A percentile compares a stretch with the other conserved stretches of the same genome.
Evolutionary conservation across 2,888 invertebrate genomes (phyloP).

Genomic region (Apoderus coryli): DNA sequence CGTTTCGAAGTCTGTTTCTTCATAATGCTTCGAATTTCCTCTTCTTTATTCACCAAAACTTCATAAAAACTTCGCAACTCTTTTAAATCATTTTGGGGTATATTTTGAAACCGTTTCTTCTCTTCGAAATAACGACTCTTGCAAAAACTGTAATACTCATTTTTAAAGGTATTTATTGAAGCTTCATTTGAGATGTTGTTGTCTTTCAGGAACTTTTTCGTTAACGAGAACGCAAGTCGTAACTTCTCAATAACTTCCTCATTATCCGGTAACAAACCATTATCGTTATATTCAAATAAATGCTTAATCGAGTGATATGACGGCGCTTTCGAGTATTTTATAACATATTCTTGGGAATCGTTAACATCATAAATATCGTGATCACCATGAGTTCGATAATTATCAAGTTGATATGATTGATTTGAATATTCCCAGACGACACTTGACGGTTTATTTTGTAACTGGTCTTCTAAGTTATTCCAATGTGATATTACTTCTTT

Average conservation of each 20-base stretch:
- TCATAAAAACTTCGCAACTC: conserved; percentile 16
- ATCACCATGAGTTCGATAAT: conserved; percentile 10
- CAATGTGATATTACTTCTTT: background rate
- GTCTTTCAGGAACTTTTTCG: conserved; percentile 15
- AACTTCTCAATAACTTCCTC: conserved; percentile 19
- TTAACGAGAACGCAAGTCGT: conserved; percentile 13
- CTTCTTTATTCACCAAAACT: background rate
- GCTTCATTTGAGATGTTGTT: conserved; percentile 17
- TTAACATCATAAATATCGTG: conserved; percentile 17
- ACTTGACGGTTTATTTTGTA: background rate
- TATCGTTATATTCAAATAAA: conserved; percentile 19
- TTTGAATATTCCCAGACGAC: conserved; percentile 16
- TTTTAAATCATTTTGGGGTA: conserved; percentile 18
- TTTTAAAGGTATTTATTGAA: conserved; percentile 17
- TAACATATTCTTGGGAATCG: conserved; percentile 18
- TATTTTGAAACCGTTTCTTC: conserved; percentile 19
- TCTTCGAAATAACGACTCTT: conserved; percentile 18
- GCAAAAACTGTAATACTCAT: conserved; percentile 15
- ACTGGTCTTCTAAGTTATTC: background rate
- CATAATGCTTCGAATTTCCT: no score
- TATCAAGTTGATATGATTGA: conserved; percentile 15
- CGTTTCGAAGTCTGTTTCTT: conserved; percentile 13
- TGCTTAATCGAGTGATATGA: conserved; percentile 17
- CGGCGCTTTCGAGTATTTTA: conserved; percentile 18
- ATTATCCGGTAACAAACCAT: conserved; percentile 19